A percentile compares a stretch with the other conserved stretches of the same genome.
These are phyloP conservation scores for Siderastrea siderea DNA, from an alignment of 92 coral and sea anemone genomes.

Conservation along the genomic window DNA sequence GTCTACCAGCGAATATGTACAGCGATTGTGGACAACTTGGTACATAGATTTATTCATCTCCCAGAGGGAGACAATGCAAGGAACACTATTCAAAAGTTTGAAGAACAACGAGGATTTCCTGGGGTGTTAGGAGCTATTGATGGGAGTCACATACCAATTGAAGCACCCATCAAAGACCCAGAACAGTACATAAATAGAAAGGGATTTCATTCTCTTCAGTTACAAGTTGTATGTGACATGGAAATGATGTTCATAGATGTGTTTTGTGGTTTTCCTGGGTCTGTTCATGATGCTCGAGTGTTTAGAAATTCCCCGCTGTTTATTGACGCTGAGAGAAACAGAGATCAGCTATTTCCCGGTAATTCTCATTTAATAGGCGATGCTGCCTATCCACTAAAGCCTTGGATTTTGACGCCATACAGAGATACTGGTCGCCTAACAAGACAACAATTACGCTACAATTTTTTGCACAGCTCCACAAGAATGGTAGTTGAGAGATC, in stretches of 20 bases:
- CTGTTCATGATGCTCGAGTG: constrained; percentile 74
- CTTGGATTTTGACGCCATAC: constrained; percentile 58
- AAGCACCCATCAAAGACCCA: constrained; percentile 46
- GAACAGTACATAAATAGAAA: constrained; percentile 78
- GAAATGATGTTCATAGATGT: constrained; percentile 67
- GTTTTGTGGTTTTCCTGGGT: constrained; percentile 81
- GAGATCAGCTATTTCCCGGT: constrained; percentile 67
- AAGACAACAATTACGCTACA: constrained; percentile 21
- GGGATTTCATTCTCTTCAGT: constrained; percentile 58
- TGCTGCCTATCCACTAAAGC: constrained; percentile 69
- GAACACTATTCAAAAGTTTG: constrained; percentile 26
- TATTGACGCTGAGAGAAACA: constrained; percentile 54
- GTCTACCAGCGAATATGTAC: neutral
- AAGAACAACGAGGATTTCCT: constrained; percentile 45
- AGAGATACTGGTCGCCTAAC: constrained; percentile 56
- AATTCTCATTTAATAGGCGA: constrained; percentile 70
- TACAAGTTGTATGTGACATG: constrained; percentile 71
- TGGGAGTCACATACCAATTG: constrained; percentile 45
- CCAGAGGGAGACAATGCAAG: constrained; percentile 45
- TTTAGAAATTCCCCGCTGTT: constrained; percentile 71
- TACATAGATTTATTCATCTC: constrained; percentile 43
- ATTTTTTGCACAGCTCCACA: constrained; percentile 60
- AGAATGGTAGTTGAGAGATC: constrained; percentile 66
- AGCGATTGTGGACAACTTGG: constrained; percentile 39
- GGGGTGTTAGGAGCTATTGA: constrained; percentile 14